Percentiles rank a stretch among this genome's conserved stretches.
Evolutionary conservation across 2,113 vertebrate genomes (phyloP).

Genomic region (Dolichotis patagonum): DNA sequence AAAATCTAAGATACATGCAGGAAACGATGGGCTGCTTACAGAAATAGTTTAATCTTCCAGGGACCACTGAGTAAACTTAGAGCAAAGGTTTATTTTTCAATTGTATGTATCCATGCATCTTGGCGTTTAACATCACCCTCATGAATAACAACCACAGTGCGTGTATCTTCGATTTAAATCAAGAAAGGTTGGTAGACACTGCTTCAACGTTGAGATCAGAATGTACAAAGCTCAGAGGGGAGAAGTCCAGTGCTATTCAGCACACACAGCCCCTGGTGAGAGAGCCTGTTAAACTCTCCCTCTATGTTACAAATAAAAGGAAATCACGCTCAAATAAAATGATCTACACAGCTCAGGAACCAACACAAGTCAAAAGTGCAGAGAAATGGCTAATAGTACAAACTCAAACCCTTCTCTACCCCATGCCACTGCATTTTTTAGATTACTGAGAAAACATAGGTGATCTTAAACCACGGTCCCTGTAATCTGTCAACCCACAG

Average conservation of each 20-base stretch:
- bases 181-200: conserved; percentile 2
- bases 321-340: conserved; percentile 39
- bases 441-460: conserved; percentile 13
- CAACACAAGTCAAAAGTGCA: conserved; percentile 49
- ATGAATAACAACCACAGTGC: conserved; percentile 34
- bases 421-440: neutral
- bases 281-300: neutral
- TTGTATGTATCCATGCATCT: conserved; percentile 50
- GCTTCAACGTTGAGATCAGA: neutral
- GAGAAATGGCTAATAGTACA: conserved; percentile 7
- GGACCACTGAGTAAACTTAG: conserved; percentile 35
- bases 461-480: conserved; percentile 22
- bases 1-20: conserved; percentile 65
- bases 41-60: conserved; percentile 63
- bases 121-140: conserved; percentile 52
- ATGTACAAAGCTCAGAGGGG: neutral
- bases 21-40: conserved; percentile 50
- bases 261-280: neutral
- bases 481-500: neutral
- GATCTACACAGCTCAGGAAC: conserved; percentile 42
- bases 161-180: conserved; percentile 46
- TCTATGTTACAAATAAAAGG: neutral
- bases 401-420: neutral
- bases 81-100: conserved; percentile 72
- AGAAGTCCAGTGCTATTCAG: neutral